Evolutionary conservation across 2,113 vertebrate species (phyloP).

Genomic region (Andinoacara biseriatus): DNA sequence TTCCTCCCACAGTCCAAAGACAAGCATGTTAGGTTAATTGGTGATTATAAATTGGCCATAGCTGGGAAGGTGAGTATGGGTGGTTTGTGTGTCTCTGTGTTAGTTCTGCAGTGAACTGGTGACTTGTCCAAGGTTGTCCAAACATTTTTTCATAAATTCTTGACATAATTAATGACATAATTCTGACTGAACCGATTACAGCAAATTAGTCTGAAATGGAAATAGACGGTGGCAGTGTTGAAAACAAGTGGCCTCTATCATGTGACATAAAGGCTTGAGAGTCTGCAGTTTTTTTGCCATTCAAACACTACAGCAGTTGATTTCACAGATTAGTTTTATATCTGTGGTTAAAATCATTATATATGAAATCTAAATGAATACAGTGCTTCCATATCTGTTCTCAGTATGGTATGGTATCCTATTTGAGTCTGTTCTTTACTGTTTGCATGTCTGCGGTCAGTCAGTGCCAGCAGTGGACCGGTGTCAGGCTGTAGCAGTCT

Average conservation of each 20-base stretch:
- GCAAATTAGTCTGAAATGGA: background rate
- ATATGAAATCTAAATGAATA: background rate
- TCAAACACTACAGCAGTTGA: background rate
- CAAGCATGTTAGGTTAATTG: background rate
- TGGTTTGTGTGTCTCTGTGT: background rate
- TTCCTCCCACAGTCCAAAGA: background rate
- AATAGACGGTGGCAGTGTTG: background rate
- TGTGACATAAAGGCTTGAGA: background rate
- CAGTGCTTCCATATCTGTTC: background rate
- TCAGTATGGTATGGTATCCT: background rate
- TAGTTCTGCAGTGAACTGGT: background rate
- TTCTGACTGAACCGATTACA: background rate
- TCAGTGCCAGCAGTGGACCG: slow-evolving; percentile 25
- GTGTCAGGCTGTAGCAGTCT: slow-evolving; percentile 63
- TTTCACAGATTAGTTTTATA: background rate
- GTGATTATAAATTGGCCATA: background rate
- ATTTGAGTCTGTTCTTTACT: slow-evolving; percentile 17
- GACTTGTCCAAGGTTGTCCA: background rate
- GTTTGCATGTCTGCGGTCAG: slow-evolving; percentile 27
- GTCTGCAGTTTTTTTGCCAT: background rate
- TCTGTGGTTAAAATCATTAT: background rate
- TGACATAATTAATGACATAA: background rate
- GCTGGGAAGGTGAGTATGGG: background rate
- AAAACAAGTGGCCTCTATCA: background rate
- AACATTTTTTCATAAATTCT: background rate